Evolutionary conservation across 2,113 vertebrate genomes (phyloP).

Genomic region (Pomatostomus ruficeps): DNA sequence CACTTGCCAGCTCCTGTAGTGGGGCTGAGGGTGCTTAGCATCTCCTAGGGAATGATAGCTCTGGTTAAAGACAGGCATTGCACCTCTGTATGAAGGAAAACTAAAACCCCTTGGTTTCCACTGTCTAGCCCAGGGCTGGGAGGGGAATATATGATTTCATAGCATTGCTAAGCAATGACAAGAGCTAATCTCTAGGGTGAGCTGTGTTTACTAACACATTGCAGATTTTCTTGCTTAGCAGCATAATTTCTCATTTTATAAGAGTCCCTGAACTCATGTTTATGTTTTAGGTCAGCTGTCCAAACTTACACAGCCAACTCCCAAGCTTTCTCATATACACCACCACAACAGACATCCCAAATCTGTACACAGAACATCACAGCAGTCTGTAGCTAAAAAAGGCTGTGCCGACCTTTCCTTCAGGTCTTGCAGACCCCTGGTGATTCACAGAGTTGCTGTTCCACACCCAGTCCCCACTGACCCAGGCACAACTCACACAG

Average conservation of each 20-base stretch:
- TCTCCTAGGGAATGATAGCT: background rate
- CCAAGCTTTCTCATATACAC: background rate
- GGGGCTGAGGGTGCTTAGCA: background rate
- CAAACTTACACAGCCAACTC: background rate
- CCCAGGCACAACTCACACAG: background rate
- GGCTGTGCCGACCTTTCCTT: background rate
- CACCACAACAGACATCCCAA: background rate
- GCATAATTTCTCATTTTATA: background rate
- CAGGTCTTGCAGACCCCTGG: background rate
- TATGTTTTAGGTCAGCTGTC: background rate
- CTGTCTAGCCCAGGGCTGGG: background rate
- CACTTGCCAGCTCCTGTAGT: background rate
- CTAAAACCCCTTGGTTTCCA: background rate
- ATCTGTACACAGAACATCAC: background rate
- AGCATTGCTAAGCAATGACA: conserved; percentile 50
- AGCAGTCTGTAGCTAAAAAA: background rate
- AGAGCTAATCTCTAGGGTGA: conserved; percentile 26
- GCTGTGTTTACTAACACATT: conserved; percentile 11
- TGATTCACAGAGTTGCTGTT: background rate
- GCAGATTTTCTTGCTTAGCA: conserved; percentile 33
- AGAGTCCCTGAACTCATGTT: background rate
- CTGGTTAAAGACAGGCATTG: background rate
- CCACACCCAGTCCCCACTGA: background rate
- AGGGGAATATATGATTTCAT: conserved; percentile 41
- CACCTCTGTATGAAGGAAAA: background rate